A percentile compares a stretch with the other conserved stretches of the same genome.
Evolutionary conservation across 1,140 invertebrate species (phyloP).

Genomic region (Camponotus floridanus): DNA sequence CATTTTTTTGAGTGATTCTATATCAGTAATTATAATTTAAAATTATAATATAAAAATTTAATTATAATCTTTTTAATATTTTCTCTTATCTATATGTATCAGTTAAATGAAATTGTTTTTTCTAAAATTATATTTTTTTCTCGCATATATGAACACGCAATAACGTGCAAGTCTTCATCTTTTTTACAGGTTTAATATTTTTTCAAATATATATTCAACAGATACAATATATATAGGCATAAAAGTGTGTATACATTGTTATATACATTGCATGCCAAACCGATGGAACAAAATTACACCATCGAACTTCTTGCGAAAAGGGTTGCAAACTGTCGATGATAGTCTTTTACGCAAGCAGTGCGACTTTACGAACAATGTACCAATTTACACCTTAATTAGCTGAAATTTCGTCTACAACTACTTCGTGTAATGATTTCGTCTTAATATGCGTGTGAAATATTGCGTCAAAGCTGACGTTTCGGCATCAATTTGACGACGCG

Average conservation of each 20-base stretch:
- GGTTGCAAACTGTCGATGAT: neutral
- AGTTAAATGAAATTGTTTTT: neutral
- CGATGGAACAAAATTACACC: constrained; percentile 49
- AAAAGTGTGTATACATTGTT: neutral
- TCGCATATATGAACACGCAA: too few species aligned
- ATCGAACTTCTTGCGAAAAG: neutral
- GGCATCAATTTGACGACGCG: constrained; percentile 38
- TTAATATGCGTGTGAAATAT: constrained; percentile 7
- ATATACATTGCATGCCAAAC: constrained; percentile 10
- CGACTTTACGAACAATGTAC: neutral
- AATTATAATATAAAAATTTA: neutral
- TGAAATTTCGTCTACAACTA: neutral
- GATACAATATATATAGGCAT: neutral
- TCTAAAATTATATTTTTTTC: neutral
- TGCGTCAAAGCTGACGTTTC: neutral
- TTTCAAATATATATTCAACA: neutral
- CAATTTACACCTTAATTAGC: constrained; percentile 2
- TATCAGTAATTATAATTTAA: neutral
- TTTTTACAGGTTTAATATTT: neutral
- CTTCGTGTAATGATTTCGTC: constrained; percentile 10
- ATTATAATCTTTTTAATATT: constrained; percentile 4
- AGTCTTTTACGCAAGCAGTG: neutral
- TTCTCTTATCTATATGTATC: neutral
- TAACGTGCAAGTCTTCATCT: too few species aligned
- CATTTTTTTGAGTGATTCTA: too few species aligned